A percentile compares a stretch with the other conserved stretches of the same genome.
Conservation (phyloP, 2,888 invertebrate genomes). For the Philopedon plagiatum region DNA sequence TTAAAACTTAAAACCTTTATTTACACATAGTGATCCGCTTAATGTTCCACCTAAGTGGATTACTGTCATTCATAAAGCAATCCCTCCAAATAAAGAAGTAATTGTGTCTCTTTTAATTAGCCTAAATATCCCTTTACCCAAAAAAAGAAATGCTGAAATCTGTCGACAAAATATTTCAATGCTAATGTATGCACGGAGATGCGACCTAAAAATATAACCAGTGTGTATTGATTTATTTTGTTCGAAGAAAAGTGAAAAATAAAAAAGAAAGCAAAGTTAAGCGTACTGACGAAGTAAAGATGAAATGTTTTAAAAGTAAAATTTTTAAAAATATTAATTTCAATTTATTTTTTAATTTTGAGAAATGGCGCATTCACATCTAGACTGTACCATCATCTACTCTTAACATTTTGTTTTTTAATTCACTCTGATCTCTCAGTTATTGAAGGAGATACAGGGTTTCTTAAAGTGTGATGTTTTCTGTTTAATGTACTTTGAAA, state of each 20-base stretch:
- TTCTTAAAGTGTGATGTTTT: too few relatives aligned
- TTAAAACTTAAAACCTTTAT: not conserved
- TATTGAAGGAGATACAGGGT: too few relatives aligned
- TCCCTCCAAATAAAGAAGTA: conserved; percentile 7
- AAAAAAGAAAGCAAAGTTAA: not conserved
- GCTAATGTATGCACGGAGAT: conserved; percentile 26
- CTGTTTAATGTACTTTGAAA: too few relatives aligned
- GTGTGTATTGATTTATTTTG: conserved; percentile 22
- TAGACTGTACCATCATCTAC: too few relatives aligned
- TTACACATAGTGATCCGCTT: not conserved
- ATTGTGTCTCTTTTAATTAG: conserved; percentile 30
- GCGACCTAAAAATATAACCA: conserved; percentile 23
- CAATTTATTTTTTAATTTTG: too few relatives aligned
- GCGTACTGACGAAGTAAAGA: not conserved
- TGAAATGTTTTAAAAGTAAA: not conserved
- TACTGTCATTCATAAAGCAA: conserved; percentile 7
- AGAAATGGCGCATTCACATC: too few relatives aligned
- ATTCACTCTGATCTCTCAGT: too few relatives aligned
- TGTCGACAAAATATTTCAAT: conserved; percentile 22
- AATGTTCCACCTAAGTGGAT: not conserved
- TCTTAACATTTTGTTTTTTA: too few relatives aligned
- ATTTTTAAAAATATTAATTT: too few relatives aligned
- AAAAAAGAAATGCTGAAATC: conserved; percentile 8
- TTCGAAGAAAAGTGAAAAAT: not conserved
- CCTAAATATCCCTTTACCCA: conserved; percentile 1